Evolutionary conservation across 1,140 invertebrate genomes (phyloP), one percentile per base, ranked within the genome.

Genomic region (Cydia amplana): DNA sequence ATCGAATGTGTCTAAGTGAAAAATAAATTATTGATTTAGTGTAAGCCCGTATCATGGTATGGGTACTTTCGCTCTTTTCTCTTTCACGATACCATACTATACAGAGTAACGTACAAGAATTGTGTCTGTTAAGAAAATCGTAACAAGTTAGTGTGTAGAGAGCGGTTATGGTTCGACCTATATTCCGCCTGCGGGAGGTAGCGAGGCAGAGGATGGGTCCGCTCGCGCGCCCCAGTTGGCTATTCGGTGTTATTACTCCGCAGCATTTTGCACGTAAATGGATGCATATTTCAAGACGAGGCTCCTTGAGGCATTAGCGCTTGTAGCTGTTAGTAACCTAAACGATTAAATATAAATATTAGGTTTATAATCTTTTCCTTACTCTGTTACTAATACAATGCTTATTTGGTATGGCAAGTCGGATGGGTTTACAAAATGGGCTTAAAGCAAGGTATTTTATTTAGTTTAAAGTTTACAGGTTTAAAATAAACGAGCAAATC

Each of bases 111-210:
- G 43, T 46, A 46, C 10, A 51, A n/a, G 49, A n/a, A 16, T 60
- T 4, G 18, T 9, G 14, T 18, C 18, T 60, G 20, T 60, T 60
- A 12, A 60, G 55, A 60, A 23, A 60, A 60, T 60, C 9, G 55
- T 60, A 60, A n/a, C 20, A 23, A 60, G 18, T 60, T 23, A 12
- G 20, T 28, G 64, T 67, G 64, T 46, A 46, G 43, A 14, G 12
- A n/a, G 16, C 16, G 16, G 25, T 65, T 65, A 65, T 36, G 23
- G 28, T 28, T 65, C 64, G 64, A 65, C 64, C 64, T 65, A 65
- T 36, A 65, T 65, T 65, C 64, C 64, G 64, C 5, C 28, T 36
- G 64, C 64, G 64, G 64, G 64, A 65, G 64, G 64, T 65, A 36
- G 25, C 25, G 28, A 65, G 64, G 64, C 55, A 60, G 55, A 60